Evolutionary conservation across 2,113 vertebrate genomes (phyloP).

Genomic region (Rhinoderma darwinii): DNA sequence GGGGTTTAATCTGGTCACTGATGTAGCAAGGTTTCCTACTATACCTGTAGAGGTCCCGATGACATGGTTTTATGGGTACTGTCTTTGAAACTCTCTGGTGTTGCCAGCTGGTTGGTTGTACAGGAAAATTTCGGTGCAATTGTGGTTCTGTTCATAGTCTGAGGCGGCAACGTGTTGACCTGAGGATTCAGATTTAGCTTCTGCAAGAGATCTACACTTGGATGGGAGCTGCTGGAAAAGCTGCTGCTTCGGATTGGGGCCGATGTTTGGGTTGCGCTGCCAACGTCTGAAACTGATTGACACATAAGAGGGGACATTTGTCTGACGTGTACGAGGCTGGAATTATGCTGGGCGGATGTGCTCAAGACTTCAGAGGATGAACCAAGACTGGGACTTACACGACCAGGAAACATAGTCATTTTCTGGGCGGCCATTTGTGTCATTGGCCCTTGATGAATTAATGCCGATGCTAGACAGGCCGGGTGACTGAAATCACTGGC

Average conservation of each 20-base stretch:
- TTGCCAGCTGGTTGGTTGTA: conserved; percentile 78
- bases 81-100: conserved; percentile 93
- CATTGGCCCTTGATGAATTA: conserved; percentile 76
- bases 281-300: conserved; percentile 72
- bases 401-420: conserved; percentile 71
- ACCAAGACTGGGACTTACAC: conserved; percentile 79
- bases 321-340: conserved; percentile 73
- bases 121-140: conserved; percentile 82
- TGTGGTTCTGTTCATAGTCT: conserved; percentile 78
- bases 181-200: conserved; percentile 83
- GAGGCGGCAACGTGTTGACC: conserved; percentile 75
- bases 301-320: conserved; percentile 81
- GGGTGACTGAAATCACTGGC: conserved; percentile 66
- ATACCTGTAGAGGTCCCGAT: conserved; percentile 69
- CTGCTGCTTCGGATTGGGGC: conserved; percentile 64
- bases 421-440: conserved; percentile 74
- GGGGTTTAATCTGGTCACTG: too few species aligned
- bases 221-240: conserved; percentile 71
- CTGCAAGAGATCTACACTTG: conserved; percentile 80
- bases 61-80: conserved; percentile 74
- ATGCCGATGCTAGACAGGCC: conserved; percentile 70
- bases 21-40: neutral
- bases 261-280: conserved; percentile 66
- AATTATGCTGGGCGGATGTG: conserved; percentile 68
- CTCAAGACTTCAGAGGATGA: conserved; percentile 71